phyloP scores from a whole-genome alignment of 2,113 vertebrate species.

The Caranx melampygus region DNA sequence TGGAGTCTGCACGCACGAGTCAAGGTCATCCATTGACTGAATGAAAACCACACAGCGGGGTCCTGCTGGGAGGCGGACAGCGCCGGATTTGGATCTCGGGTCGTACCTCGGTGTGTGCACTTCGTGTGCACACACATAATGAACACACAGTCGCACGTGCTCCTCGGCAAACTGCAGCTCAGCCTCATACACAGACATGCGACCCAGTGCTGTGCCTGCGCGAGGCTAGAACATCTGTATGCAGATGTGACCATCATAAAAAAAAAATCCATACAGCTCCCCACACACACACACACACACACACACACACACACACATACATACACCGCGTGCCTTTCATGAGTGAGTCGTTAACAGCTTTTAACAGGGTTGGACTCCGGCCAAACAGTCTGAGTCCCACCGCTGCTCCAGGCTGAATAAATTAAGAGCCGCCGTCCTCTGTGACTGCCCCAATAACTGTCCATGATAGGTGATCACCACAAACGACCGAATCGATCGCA shows the following conservation, averaged over 20 bases:
- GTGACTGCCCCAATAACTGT: constrained; percentile 46
- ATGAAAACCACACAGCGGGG: neutral
- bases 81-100: constrained; percentile 18
- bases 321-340: neutral
- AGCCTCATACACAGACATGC: neutral
- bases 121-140: constrained; percentile 21
- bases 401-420: constrained; percentile 14
- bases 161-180: constrained; percentile 35
- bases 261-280: neutral
- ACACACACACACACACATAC: too few relatives aligned
- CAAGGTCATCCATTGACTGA: constrained; percentile 81
- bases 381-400: constrained; percentile 40
- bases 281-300: neutral
- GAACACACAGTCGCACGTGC: constrained; percentile 59
- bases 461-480: constrained; percentile 53
- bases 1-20: constrained; percentile 53
- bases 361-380: constrained; percentile 47
- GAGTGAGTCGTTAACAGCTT: constrained; percentile 26
- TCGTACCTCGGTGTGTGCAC: constrained; percentile 8
- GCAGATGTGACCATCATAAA: neutral
- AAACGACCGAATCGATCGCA: constrained; percentile 50
- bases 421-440: constrained; percentile 12
- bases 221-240: constrained; percentile 24
- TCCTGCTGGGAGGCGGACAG: neutral
- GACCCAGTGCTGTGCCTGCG: neutral